These are phyloP conservation scores for Ceyx cyanopectus DNA, from an alignment of 2,113 vertebrate genomes.

Conservation along the genomic window DNA sequence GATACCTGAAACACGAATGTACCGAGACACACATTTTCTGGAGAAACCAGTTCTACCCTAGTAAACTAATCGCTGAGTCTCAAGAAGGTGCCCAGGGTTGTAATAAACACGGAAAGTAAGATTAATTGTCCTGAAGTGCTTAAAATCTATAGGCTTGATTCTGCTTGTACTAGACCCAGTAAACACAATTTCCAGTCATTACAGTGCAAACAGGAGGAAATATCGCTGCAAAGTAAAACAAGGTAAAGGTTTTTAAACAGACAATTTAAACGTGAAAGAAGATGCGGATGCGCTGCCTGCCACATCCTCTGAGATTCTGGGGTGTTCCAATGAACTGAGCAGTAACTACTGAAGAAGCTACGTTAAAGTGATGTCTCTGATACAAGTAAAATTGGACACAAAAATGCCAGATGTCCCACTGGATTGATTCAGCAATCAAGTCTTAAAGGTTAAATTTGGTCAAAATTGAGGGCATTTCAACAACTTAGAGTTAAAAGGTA, in stretches of 20 bases:
- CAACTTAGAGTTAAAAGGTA: neutral
- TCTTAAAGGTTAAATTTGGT: neutral
- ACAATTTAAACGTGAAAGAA: neutral
- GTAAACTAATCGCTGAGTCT: neutral
- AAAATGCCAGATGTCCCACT: neutral
- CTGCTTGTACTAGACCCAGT: neutral
- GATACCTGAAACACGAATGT: neutral
- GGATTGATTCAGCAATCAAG: neutral
- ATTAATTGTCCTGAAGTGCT: constrained; percentile 48
- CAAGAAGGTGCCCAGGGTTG: constrained; percentile 1
- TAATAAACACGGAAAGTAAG: constrained; percentile 52
- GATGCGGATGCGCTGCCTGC: neutral
- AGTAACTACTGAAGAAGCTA: neutral
- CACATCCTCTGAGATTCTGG: neutral
- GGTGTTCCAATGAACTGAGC: neutral
- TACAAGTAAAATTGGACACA: neutral
- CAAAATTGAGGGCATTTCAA: neutral
- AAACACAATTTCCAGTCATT: constrained; percentile 48
- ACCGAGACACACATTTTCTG: constrained; percentile 19
- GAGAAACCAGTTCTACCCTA: constrained; percentile 10
- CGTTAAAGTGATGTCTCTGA: neutral
- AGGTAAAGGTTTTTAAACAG: constrained; percentile 4
- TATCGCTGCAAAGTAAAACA: constrained; percentile 26
- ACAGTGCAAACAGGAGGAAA: constrained; percentile 21
- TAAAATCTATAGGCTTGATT: constrained; percentile 37